Percentiles rank a stretch among this genome's conserved stretches.
Conservation (phyloP, 2,113 vertebrate genomes). For the Oncorhynchus tshawytscha region DNA sequence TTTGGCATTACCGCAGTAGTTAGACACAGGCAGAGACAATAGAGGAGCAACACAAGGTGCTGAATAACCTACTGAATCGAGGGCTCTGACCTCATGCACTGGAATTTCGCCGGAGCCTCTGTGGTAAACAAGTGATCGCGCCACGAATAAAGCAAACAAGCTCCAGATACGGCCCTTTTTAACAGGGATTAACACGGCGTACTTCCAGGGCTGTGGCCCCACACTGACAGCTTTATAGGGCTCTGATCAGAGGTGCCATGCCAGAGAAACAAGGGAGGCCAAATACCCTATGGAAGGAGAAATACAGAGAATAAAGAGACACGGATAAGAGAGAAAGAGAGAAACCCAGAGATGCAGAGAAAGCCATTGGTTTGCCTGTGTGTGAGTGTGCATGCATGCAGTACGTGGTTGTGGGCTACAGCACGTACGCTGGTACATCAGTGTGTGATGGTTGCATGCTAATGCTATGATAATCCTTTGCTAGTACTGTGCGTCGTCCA, state of each 20-base stretch:
- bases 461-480: too few species aligned
- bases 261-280: slow-evolving; percentile 50
- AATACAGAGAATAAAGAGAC: background rate
- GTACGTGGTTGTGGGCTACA: background rate
- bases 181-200: slow-evolving; percentile 41
- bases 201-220: slow-evolving; percentile 45
- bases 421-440: background rate
- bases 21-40: slow-evolving; percentile 63
- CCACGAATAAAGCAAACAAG: slow-evolving; percentile 18
- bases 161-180: slow-evolving; percentile 37
- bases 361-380: background rate
- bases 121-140: slow-evolving; percentile 52
- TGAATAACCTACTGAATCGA: slow-evolving; percentile 36
- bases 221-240: slow-evolving; percentile 68
- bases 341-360: too few species aligned
- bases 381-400: slow-evolving; percentile 7
- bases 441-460: background rate
- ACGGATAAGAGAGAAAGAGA: too few species aligned
- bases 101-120: slow-evolving; percentile 15
- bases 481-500: too few species aligned
- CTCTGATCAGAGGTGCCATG: slow-evolving; percentile 61
- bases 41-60: slow-evolving; percentile 61
- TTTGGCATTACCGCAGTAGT: slow-evolving; percentile 63
- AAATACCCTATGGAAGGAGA: slow-evolving; percentile 10
- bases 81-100: slow-evolving; percentile 56